Percentiles rank a stretch among this genome's conserved stretches.
These are phyloP conservation scores for Dermolepida albohirtum DNA, from an alignment of 2,888 invertebrate species.

Conservation along the genomic window DNA sequence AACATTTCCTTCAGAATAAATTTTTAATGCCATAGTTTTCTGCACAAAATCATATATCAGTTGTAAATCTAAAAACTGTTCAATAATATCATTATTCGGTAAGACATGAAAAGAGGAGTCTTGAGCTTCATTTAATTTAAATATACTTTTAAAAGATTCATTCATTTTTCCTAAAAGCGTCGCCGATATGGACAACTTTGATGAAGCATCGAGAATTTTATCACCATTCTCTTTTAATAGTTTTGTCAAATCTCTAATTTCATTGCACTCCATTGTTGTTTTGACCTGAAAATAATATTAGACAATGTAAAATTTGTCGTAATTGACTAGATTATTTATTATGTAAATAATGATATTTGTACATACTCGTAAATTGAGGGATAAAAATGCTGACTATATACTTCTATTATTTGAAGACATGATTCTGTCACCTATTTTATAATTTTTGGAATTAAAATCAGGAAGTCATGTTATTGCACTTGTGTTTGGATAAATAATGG, in stretches of 20 bases:
- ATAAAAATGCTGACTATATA: background rate
- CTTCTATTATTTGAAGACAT: conserved; percentile 20
- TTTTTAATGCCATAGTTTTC: conserved; percentile 70
- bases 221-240: conserved; percentile 70
- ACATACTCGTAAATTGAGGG: background rate
- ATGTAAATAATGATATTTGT: background rate
- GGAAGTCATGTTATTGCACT: conserved; percentile 11
- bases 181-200: conserved; percentile 70
- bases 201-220: conserved; percentile 69
- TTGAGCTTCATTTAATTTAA: conserved; percentile 63
- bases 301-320: background rate
- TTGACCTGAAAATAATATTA: conserved; percentile 33
- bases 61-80: conserved; percentile 69
- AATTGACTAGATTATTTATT: background rate
- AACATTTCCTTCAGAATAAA: conserved; percentile 59
- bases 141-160: conserved; percentile 68
- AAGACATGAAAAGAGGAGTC: conserved; percentile 63
- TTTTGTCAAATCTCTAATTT: conserved; percentile 65
- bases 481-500: conserved; percentile 3
- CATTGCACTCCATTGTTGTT: conserved; percentile 48
- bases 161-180: conserved; percentile 68
- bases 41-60: conserved; percentile 74
- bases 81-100: conserved; percentile 59
- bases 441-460: conserved; percentile 5
- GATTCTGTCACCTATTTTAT: conserved; percentile 6